Evolutionary conservation across 1,140 invertebrate species (phyloP), one percentile per base, ranked within the genome.

Genomic region (Drosophila punjabiensis): DNA sequence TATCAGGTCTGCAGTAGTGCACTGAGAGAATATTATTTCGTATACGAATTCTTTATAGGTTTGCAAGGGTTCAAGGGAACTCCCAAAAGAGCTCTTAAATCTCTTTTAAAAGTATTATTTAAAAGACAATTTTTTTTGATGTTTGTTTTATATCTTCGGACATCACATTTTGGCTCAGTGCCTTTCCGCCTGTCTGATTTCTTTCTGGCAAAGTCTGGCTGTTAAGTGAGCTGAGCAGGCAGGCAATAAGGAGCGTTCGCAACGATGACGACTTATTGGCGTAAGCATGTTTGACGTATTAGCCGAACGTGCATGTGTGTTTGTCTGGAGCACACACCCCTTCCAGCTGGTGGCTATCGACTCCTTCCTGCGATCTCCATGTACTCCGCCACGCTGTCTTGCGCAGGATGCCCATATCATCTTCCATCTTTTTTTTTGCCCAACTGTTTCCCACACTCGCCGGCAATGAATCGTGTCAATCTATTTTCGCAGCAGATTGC

Each of bases 201-300:
- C 60, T 20, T 68, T 28, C 47, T 63, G 33, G 35, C 67, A n/a
- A 32, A 63, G 81, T 68, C 80, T 71, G 76, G 58, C 67, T 55
- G 60, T 35, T 32, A 20, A 41, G 6, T 63, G 50, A 35, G 66
- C 33, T 62, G 55, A 41, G 64, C 55, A 78, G 68, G 80, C 68
- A 66, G 77, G 82, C 82, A 80, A 82, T 90, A 90, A 82, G 82
- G 48, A 81, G 37, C 64, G 24, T 53, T 59, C 56, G 33, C 20
- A 65, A 55, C 73, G 82, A 86, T 90, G 86, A 90, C 76, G 86
- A 85, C 86, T 90, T 90, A 91, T 90, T 85, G 86, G 86, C 79
- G 86, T 86, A 91, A 90, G 86, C 82, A 80, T 90, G 79, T 90
- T 86, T 81, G 86, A 80, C 66, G 86, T 82, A 90, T 90, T 91